Evolutionary conservation across 2,113 vertebrate species (phyloP).

Genomic region (Phylloscopus trochiloides): DNA sequence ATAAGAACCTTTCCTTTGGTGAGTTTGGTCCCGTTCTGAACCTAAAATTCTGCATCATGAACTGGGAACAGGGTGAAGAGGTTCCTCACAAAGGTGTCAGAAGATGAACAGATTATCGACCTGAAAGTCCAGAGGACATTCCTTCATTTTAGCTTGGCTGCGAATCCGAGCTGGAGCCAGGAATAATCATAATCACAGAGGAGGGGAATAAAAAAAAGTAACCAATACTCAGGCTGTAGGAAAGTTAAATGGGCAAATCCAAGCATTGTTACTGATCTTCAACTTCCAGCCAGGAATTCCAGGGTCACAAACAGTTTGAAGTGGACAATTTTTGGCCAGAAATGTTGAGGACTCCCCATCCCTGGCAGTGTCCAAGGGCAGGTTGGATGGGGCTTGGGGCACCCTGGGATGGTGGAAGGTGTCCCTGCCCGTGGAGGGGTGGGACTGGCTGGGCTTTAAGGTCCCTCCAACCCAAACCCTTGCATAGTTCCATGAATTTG

Average conservation of each 20-base stretch:
- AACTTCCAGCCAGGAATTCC: not conserved
- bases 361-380: not conserved
- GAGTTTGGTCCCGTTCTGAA: not conserved
- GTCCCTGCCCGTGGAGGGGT: not conserved
- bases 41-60: not conserved
- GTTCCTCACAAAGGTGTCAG: not conserved
- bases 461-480: not conserved
- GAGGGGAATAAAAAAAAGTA: not conserved
- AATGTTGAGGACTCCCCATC: no score
- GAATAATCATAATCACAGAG: not conserved
- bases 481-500: not conserved
- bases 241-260: not conserved
- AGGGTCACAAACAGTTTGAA: not conserved
- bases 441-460: not conserved
- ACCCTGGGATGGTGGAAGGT: fast-evolving
- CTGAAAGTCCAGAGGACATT: not conserved
- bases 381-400: not conserved
- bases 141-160: not conserved
- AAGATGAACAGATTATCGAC: not conserved
- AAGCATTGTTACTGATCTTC: not conserved
- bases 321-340: not conserved
- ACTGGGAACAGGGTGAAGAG: not conserved
- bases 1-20: not conserved
- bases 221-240: not conserved
- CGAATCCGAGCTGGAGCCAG: not conserved